Base-by-base conservation (phyloP, 2,888 invertebrate genomes). In the Yponomeuta malinellus region DNA sequence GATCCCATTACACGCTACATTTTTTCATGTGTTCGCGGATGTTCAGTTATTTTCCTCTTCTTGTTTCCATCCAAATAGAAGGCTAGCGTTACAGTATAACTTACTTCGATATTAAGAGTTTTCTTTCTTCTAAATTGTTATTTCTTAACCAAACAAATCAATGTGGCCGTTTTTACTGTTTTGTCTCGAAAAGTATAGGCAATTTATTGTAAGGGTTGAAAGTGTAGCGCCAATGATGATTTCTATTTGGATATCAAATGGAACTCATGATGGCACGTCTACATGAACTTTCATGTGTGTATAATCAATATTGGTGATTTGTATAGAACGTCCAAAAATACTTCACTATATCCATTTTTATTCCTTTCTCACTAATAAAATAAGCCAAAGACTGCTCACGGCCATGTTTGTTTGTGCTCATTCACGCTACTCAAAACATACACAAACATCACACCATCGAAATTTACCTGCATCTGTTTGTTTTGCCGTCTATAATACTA, bases 371-470 rank as follows among this genome's bases (percentile, higher is more conserved):
- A 68, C 68, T 68, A 68, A 68, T 68, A 65, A 31, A 31, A 43
- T 43, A 23, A 29, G 68, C 52, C 68, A 48, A 23, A 52, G 48
- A 68, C 31, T 12, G 31, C 48, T 10, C 23, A 2, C 37, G 37
- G 52, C 48, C 70, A 74, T 73, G 69, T 68, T 71, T 71, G 71
- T 71, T 69, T 72, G 72, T 72, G 74, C 73, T 71, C 71, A 70
- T 68, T 72, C 72, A 70, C 73, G 67, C 71, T 71, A 31, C 48
- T 48, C 59, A 48, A 37, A 71, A 71, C 71, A 67, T 15, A 43
- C 37, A 52, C 12, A 85, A 81, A 85, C 81, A 85, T 90, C 91
- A 91, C 90, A 91, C 91, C 91, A 90, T 90, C 90, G 91, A 90
- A 90, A 88, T 85, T 89, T 89, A 89, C 88, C 84, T 81, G 87